Conservation (phyloP, 1,140 invertebrate species). For the Mizuhopecten yessoensis region DNA sequence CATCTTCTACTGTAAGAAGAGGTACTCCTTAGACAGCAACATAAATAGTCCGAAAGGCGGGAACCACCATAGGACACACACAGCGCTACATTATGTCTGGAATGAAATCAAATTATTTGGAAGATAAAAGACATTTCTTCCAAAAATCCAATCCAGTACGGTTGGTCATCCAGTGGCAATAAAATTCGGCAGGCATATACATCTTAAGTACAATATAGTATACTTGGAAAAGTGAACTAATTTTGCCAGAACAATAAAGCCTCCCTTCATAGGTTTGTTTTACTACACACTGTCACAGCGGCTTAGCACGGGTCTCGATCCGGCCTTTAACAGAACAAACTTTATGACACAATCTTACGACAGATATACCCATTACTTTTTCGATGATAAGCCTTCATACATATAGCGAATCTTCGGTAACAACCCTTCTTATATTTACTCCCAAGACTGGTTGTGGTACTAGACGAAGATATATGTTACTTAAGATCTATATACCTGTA, state of each 20-base stretch:
- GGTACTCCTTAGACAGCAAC: not conserved
- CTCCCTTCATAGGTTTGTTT: not conserved
- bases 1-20: constrained; percentile 1
- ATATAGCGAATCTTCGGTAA: too few species aligned
- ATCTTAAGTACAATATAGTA: not conserved
- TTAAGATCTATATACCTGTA: too few species aligned
- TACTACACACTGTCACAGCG: not conserved
- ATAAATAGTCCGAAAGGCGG: not conserved
- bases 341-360: not conserved
- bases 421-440: too few species aligned
- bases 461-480: too few species aligned
- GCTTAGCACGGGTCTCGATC: not conserved
- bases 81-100: not conserved
- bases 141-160: constrained; percentile 22
- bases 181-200: not conserved
- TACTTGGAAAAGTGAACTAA: not conserved
- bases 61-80: not conserved
- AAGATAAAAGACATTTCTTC: constrained; percentile 35
- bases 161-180: not conserved
- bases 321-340: not conserved
- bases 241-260: not conserved
- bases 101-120: constrained; percentile 26
- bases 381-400: too few species aligned
- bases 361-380: not conserved
- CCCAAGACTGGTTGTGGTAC: too few species aligned